Percentiles rank a stretch among this genome's conserved stretches.
Evolutionary conservation across 1,140 invertebrate species (phyloP).

Genomic region (Bombus cullumanus): DNA sequence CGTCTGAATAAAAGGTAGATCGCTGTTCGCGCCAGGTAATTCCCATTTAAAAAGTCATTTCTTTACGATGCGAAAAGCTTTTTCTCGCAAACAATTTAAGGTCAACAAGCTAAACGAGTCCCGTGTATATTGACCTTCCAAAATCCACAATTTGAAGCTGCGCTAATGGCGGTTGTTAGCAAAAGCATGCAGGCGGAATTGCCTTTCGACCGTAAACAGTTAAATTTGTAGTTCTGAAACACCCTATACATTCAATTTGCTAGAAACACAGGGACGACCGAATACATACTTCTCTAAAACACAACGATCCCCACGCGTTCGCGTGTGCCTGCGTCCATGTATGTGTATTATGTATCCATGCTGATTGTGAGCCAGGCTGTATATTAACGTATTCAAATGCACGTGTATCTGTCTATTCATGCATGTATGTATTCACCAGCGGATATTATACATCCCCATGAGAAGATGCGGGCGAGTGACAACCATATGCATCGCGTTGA

Average conservation of each 20-base stretch:
- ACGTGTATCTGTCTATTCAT: constrained; percentile 52
- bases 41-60: not conserved
- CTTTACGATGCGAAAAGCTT: not conserved
- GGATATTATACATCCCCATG: constrained; percentile 77
- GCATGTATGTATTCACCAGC: constrained; percentile 69
- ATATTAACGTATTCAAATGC: constrained; percentile 73
- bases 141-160: constrained; percentile 16
- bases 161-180: constrained; percentile 24
- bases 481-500: constrained; percentile 78
- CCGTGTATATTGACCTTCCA: constrained; percentile 6
- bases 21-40: not conserved
- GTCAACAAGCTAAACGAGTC: constrained; percentile 8
- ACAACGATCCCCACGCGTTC: not conserved
- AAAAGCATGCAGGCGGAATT: constrained; percentile 7
- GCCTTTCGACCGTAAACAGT: constrained; percentile 20
- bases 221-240: constrained; percentile 20
- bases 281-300: constrained; percentile 9
- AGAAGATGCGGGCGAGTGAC: constrained; percentile 81
- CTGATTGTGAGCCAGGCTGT: constrained; percentile 26
- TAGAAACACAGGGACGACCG: not conserved
- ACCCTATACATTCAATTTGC: constrained; percentile 23
- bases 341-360: constrained; percentile 14
- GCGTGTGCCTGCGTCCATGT: not conserved
- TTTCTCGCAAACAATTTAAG: constrained; percentile 4
- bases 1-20: too few species aligned